These are phyloP conservation scores for Drosophila mettleri DNA, from an alignment of 2,888 invertebrate species.

Conservation along the genomic window DNA sequence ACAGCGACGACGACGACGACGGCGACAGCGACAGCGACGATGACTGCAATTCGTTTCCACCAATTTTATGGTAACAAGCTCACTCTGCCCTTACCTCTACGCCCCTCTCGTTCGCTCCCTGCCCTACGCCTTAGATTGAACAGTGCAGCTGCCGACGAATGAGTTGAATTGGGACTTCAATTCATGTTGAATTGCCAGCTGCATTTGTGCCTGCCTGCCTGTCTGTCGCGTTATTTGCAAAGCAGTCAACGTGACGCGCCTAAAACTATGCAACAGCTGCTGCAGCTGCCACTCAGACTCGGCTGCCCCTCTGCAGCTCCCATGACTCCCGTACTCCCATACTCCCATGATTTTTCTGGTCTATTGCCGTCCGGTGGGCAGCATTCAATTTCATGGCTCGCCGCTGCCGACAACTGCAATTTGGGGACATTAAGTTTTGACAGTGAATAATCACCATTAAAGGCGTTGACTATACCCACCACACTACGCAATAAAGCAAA, in stretches of 20 bases:
- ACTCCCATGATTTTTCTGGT: neutral
- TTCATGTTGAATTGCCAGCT: constrained; percentile 48
- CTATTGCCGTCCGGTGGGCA: constrained; percentile 12
- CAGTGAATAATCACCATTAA: constrained; percentile 74
- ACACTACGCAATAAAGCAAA: constrained; percentile 5
- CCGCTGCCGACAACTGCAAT: constrained; percentile 74
- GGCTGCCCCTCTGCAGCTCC: neutral
- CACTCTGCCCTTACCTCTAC: constrained; percentile 15
- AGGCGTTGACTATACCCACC: constrained; percentile 70
- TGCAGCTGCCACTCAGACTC: constrained; percentile 13
- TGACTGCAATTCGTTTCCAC: constrained; percentile 84
- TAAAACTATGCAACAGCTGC: constrained; percentile 71
- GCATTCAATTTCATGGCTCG: constrained; percentile 75
- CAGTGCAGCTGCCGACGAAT: constrained; percentile 63
- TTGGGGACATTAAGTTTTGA: constrained; percentile 76
- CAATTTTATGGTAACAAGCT: constrained; percentile 84
- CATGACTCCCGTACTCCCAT: neutral
- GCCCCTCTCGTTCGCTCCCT: constrained; percentile 3
- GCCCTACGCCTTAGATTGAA: constrained; percentile 9
- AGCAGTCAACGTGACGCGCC: constrained; percentile 44
- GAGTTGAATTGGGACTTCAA: constrained; percentile 40
- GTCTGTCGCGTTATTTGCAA: constrained; percentile 22
- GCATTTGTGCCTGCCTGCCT: too few species aligned
- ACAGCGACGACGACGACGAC: constrained; percentile 19
- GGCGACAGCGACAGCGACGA: constrained; percentile 39